A percentile compares a stretch with the other conserved stretches of the same genome.
phyloP scores from a whole-genome alignment of 2,888 invertebrate species.

The Heliconius cydno region DNA sequence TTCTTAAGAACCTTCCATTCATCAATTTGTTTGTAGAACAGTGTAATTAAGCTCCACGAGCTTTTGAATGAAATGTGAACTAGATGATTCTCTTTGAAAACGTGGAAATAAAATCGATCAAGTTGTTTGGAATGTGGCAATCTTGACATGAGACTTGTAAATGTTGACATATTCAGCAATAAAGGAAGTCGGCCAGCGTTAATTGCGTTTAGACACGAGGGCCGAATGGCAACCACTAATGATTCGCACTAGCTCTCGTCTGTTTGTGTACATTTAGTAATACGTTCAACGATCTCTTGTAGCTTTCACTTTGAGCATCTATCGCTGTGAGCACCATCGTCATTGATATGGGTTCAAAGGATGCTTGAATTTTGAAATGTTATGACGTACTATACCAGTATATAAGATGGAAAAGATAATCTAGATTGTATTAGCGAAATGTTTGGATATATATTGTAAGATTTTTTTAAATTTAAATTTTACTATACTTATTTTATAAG shows the following conservation, averaged over 20 bases:
- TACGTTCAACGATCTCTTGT: neutral
- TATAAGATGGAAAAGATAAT: neutral
- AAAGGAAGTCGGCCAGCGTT: conserved; percentile 37
- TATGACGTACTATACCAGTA: neutral
- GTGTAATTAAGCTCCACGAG: neutral
- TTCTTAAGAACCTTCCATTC: neutral
- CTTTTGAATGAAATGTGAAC: neutral
- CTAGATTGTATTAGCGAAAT: neutral
- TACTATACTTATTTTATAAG: neutral
- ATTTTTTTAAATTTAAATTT: neutral
- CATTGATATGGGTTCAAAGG: neutral
- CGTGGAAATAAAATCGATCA: conserved; percentile 9
- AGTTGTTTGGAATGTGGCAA: conserved; percentile 2
- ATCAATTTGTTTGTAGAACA: neutral
- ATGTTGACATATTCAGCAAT: conserved; percentile 32
- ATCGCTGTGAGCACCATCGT: conserved; percentile 4
- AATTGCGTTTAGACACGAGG: conserved; percentile 36
- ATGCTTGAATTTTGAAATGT: conserved; percentile 10
- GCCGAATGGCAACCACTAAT: conserved; percentile 27
- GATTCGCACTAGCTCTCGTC: conserved; percentile 20
- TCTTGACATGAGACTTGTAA: conserved; percentile 27
- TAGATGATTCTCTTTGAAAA: neutral
- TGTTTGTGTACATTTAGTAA: conserved; percentile 27
- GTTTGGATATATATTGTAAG: neutral
- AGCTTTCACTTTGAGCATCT: neutral